Conservation (phyloP, 2,888 invertebrate species). For the Lasioglossum figueresi region DNA sequence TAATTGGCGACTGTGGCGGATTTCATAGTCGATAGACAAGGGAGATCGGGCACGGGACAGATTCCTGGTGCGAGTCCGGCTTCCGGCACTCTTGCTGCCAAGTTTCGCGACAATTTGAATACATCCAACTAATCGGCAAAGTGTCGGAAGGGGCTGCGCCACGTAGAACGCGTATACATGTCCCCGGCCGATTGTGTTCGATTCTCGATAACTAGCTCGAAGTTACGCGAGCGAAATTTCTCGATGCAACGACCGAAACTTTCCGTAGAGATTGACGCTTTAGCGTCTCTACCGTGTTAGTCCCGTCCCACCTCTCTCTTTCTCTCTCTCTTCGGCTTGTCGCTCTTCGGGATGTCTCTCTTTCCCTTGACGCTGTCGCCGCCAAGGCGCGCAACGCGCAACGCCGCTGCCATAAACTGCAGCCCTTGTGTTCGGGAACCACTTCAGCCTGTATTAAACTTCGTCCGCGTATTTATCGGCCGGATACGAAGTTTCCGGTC, state of each 20-base stretch:
- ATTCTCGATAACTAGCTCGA: constrained; percentile 65
- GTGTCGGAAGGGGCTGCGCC: constrained; percentile 41
- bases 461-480: constrained; percentile 44
- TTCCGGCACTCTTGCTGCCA: constrained; percentile 12
- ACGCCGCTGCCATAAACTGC: constrained; percentile 51
- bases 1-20: background rate
- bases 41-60: background rate
- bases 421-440: constrained; percentile 49
- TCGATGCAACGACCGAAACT: constrained; percentile 59
- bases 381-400: constrained; percentile 1
- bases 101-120: constrained; percentile 66
- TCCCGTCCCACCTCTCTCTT: background rate
- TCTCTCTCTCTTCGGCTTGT: background rate
- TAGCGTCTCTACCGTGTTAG: constrained; percentile 31
- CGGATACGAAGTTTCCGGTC: constrained; percentile 41
- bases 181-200: constrained; percentile 62
- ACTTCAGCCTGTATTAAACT: constrained; percentile 56
- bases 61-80: background rate
- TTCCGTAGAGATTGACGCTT: constrained; percentile 66
- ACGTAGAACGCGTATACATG: constrained; percentile 37
- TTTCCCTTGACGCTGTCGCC: background rate
- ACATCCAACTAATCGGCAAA: constrained; percentile 63
- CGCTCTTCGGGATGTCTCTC: background rate
- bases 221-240: constrained; percentile 68
- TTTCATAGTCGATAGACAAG: background rate